Percentiles rank a stretch among this genome's conserved stretches.
Evolutionary conservation across 2,113 vertebrate genomes (phyloP).

Genomic region (Lipotes vexillifer): DNA sequence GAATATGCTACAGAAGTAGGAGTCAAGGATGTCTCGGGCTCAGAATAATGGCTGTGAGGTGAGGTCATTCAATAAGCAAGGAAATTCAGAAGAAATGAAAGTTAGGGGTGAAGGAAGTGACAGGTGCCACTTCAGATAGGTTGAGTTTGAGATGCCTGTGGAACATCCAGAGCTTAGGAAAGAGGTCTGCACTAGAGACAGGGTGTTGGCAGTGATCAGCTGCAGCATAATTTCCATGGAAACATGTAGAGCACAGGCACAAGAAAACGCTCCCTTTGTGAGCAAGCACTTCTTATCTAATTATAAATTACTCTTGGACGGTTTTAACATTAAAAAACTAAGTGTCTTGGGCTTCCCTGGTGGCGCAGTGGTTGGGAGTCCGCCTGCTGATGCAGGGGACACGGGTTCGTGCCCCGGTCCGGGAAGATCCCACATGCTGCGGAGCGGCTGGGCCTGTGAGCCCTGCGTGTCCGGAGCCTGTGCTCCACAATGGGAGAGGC

Average conservation of each 20-base stretch:
- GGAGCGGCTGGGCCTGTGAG: too few species aligned
- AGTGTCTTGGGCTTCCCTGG: too few species aligned
- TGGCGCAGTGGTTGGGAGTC: too few species aligned
- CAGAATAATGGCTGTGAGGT: not conserved
- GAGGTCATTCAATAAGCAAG: not conserved
- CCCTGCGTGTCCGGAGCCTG: too few species aligned
- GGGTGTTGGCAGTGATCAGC: not conserved
- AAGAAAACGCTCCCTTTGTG: not conserved
- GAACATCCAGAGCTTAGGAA: not conserved
- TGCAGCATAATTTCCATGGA: conserved; percentile 26
- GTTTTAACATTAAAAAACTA: not conserved
- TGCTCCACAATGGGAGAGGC: too few species aligned
- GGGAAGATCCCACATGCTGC: too few species aligned
- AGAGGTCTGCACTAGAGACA: not conserved
- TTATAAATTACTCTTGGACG: conserved; percentile 8
- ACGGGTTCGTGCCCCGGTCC: too few species aligned
- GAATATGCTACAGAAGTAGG: not conserved
- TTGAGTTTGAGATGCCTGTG: not conserved
- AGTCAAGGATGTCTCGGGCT: not conserved
- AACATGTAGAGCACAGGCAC: not conserved
- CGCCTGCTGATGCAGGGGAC: too few species aligned
- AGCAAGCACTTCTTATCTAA: not conserved
- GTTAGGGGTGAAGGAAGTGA: not conserved
- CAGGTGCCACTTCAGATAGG: not conserved
- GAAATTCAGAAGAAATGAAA: not conserved